Evolutionary conservation across 2,888 invertebrate species (phyloP).

Genomic region (Masnerella sp.): DNA sequence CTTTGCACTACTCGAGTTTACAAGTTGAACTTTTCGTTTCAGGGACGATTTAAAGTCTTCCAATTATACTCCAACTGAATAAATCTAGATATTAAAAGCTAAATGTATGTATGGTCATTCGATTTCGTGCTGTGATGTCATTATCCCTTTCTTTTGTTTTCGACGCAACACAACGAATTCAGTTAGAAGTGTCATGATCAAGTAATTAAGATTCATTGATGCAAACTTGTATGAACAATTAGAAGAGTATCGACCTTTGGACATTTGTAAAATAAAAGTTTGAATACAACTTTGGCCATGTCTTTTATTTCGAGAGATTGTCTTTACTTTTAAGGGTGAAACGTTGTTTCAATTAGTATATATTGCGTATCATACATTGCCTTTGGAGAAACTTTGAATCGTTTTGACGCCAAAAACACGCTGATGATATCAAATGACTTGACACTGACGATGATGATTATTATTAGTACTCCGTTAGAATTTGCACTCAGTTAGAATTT

Average conservation of each 20-base stretch:
- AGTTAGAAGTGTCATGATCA: conserved; percentile 47
- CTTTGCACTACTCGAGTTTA: conserved; percentile 51
- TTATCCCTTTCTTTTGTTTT: conserved; percentile 54
- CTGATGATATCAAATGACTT: conserved; percentile 45
- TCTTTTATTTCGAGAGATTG: conserved; percentile 42
- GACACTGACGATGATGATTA: no score
- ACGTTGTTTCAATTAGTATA: conserved; percentile 49
- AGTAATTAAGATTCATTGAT: conserved; percentile 49
- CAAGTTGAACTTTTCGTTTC: conserved; percentile 61
- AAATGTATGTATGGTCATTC: conserved; percentile 57
- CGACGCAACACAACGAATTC: conserved; percentile 51
- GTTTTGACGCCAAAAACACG: conserved; percentile 8
- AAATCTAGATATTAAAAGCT: conserved; percentile 53
- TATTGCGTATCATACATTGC: conserved; percentile 59
- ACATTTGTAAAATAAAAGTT: conserved; percentile 57
- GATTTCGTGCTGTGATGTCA: conserved; percentile 57
- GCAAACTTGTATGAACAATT: conserved; percentile 51
- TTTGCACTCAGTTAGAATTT: no score
- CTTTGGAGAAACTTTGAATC: conserved; percentile 26
- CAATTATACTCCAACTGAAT: conserved; percentile 61
- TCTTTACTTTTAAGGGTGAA: conserved; percentile 39
- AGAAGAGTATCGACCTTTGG: conserved; percentile 41
- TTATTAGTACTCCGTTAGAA: no score
- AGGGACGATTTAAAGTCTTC: conserved; percentile 62
- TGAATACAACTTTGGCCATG: conserved; percentile 50